Percentiles rank a stretch among this genome's conserved stretches.
Evolutionary conservation across 2,888 invertebrate species (phyloP).

Genomic region (Ischnus inquisitorius): DNA sequence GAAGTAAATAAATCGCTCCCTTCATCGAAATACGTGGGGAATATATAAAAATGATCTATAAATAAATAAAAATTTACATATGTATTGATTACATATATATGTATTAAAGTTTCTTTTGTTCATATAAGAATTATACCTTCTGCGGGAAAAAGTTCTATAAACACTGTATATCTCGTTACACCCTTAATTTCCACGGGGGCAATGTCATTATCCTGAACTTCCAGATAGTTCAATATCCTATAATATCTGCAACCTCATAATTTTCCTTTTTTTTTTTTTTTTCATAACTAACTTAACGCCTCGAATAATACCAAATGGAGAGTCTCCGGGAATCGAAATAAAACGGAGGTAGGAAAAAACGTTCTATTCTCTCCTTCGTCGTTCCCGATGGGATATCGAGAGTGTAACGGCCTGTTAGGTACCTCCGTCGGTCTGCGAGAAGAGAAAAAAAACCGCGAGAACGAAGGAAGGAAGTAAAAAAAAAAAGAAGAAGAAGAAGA

Average conservation of each 20-base stretch:
- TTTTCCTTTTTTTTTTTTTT: background rate
- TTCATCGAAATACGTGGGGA: too few relatives aligned
- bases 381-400: slow-evolving; percentile 34
- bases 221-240: background rate
- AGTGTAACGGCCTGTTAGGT: slow-evolving; percentile 64
- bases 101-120: too few relatives aligned
- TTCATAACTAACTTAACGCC: slow-evolving; percentile 41
- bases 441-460: slow-evolving; percentile 14
- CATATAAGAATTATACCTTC: too few relatives aligned
- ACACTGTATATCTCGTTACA: too few relatives aligned
- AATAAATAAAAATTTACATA: too few relatives aligned
- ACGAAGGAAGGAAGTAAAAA: background rate
- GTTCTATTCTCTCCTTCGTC: background rate
- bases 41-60: too few relatives aligned
- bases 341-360: slow-evolving; percentile 44
- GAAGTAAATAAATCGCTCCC: background rate
- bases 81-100: too few relatives aligned
- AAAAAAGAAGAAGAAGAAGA: slow-evolving; percentile 14
- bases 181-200: too few relatives aligned
- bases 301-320: slow-evolving; percentile 38
- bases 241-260: background rate
- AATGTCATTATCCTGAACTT: background rate
- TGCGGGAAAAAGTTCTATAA: too few relatives aligned
- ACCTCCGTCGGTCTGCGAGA: slow-evolving; percentile 35
- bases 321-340: slow-evolving; percentile 16